Evolutionary conservation across 2,888 invertebrate genomes (phyloP).

Genomic region (Drosophila borborema): DNA sequence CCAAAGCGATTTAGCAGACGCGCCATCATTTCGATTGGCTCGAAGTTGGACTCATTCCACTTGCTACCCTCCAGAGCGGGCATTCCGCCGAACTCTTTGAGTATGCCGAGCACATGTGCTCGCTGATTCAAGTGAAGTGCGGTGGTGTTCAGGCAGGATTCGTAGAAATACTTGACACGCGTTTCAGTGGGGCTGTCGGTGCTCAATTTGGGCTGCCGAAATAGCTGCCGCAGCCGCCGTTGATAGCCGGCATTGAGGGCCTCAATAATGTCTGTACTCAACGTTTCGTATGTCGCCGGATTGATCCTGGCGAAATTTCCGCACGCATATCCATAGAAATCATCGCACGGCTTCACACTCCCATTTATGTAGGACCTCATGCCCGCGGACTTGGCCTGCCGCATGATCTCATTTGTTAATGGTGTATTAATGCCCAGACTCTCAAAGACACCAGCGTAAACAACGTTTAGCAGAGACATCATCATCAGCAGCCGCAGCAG

Average conservation of each 20-base stretch:
- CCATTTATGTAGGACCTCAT: constrained; percentile 73
- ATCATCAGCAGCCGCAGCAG: constrained; percentile 29
- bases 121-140: constrained; percentile 44
- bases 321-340: constrained; percentile 82
- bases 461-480: constrained; percentile 2
- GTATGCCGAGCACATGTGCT: constrained; percentile 53
- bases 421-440: constrained; percentile 64
- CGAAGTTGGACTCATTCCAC: constrained; percentile 77
- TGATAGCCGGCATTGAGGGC: constrained; percentile 66
- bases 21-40: constrained; percentile 76
- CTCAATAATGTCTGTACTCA: constrained; percentile 21
- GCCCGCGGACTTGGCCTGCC: constrained; percentile 76
- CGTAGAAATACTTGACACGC: constrained; percentile 82
- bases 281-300: constrained; percentile 53
- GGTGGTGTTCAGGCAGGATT: constrained; percentile 74
- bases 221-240: constrained; percentile 65
- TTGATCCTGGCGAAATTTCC: constrained; percentile 76
- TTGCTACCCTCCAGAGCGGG: constrained; percentile 73
- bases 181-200: constrained; percentile 74
- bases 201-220: constrained; percentile 62
- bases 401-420: constrained; percentile 70
- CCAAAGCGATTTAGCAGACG: constrained; percentile 74
- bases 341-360: constrained; percentile 71
- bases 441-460: constrained; percentile 36
- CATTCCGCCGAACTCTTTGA: constrained; percentile 82